Base-by-base conservation (phyloP, 2,888 invertebrate species). In the Tipula lateralis region DNA sequence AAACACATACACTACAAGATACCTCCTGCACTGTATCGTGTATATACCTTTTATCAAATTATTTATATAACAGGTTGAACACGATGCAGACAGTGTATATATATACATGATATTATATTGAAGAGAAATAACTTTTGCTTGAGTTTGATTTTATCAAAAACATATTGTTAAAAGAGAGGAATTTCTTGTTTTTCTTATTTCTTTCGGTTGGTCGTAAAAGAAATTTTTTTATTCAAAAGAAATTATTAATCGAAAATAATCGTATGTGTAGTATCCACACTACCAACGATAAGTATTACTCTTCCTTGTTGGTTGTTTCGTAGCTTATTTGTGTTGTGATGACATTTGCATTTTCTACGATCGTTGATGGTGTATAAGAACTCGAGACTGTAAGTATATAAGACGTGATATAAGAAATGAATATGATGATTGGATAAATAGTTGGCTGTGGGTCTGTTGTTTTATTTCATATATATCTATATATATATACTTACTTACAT, bases 401-500 rank as follows among this genome's bases (percentile, higher is more conserved):
- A 24, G 24, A 66, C 24, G 66, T 1, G 24, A 66, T 66, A 19
- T 24, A 66, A 66, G 66, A 66, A 66, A 66, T 13, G 66, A 66
- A 82, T 82, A 30, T 82, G 32, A 82, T 82, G 32, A n/a, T 16
- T 32, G 82, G 30, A 82, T 30, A 32, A 82, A 30, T 29, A 16
- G 82, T 82, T 29, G 82, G 30, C 30, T 82, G 30, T 82, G 82
- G 82, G 82, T 82, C 32, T 82, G 82, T 82, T 82, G 29, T 81
- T 29, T 29, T 81, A 81, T n/a, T n/a, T n/a, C n/a, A n/a, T n/a
- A n/a, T 29, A 81, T 29, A 80, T 9, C 2, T 19, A 50, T 39
- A 50, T 5, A 50, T 50, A 50, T 19, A 50, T 50, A 82, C 29
- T 66, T 66, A 66, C 66, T 66, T 66, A 66, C 24, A 66, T 66